These are phyloP conservation scores for Hippocampus abdominalis DNA, from an alignment of 2,113 vertebrate genomes.

Conservation along the genomic window DNA sequence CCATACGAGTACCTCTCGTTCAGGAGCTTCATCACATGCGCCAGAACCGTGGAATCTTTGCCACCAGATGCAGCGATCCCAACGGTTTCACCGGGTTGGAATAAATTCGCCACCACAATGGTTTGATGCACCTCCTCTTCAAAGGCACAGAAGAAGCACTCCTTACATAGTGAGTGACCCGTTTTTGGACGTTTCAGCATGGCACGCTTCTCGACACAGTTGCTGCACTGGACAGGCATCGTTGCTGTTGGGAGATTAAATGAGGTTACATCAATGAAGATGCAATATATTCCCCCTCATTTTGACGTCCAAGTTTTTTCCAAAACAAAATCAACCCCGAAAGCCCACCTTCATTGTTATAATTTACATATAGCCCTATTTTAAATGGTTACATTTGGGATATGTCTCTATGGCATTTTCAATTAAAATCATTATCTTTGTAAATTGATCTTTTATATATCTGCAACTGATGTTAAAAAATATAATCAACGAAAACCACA, in stretches of 20 bases:
- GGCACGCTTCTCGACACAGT: constrained; percentile 65
- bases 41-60: constrained; percentile 87
- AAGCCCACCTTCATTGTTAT: neutral
- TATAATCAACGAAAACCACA: neutral
- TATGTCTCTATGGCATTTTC: neutral
- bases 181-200: constrained; percentile 74
- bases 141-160: constrained; percentile 83
- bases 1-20: constrained; percentile 76
- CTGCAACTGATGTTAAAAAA: neutral
- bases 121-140: constrained; percentile 84
- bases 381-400: neutral
- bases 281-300: neutral
- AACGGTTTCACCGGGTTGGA: constrained; percentile 74
- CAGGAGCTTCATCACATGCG: constrained; percentile 79
- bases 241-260: constrained; percentile 14
- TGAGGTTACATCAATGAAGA: neutral
- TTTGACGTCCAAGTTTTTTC: neutral
- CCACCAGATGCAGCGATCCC: constrained; percentile 84
- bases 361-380: neutral
- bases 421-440: neutral
- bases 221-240: constrained; percentile 76
- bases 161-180: constrained; percentile 77
- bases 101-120: constrained; percentile 72
- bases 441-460: no score
- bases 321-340: neutral